Evolutionary conservation across 2,113 vertebrate genomes (phyloP), one percentile per base, ranked within the genome.

Genomic region (Calidris pygmaea): DNA sequence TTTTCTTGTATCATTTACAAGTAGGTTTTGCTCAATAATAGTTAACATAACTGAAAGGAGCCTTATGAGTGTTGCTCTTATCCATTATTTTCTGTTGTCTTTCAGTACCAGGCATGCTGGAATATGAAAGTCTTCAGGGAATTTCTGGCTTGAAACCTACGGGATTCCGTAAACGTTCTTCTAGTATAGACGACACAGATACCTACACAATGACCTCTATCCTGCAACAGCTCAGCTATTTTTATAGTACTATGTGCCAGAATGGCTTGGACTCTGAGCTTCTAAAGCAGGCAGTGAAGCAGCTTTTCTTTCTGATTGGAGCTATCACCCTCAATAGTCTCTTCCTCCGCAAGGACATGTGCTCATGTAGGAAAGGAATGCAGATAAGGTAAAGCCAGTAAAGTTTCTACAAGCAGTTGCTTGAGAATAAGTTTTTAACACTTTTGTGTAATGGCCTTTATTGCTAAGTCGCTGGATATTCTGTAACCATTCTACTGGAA

Each of bases 321-420:
- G 98, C 99, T 0, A 97, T 98, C 80, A 98, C 99, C 19, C 98
- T 99, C 70, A 99, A 99, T 89, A 99, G 98, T 92, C 99, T 99
- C 80, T 98, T 99, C 95, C 98, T 99, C n/a, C 98, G 99, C 85
- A 99, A 99, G 97, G 99, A 99, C 95, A 99, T 99, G 98, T 99
- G 99, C 95, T 99, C 99, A 22, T 99, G 99, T 95, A 98, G 99
- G 43, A 99, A 99, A 97, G 99, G 99, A 89, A 99, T 99, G 99
- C 99, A 99, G 94, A 99, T 99, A 97, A 99, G 99, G 99, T 99
- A 94, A 95, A 94, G 62, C 58, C 85, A 77, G 11, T 7, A 14
- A 23, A 34, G 48, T 53, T 82, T 68, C 82, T 50, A 43, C 56
- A 32, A 82, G 58, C 32, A 5, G 26, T 72, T 48, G 30, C 62